Evolutionary conservation across 2,797 vertebrate species (phyloP).

Genomic region (Triplophysa bombifrons): DNA sequence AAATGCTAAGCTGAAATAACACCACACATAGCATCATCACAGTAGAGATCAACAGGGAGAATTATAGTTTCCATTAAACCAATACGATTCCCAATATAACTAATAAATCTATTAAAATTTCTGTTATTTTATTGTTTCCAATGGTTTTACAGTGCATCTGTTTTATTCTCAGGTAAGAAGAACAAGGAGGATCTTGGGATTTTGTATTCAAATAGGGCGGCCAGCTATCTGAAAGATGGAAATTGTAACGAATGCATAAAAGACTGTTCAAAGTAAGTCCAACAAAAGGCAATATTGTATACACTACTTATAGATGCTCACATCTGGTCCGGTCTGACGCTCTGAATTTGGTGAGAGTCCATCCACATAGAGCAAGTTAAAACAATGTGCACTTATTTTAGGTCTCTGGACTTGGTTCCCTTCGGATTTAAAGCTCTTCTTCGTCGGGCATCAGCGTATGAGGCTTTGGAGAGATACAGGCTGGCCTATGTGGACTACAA

Average conservation of each 20-base stretch:
- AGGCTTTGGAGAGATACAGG: conserved; percentile 86
- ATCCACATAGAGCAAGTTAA: too few species aligned
- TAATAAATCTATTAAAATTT: too few species aligned
- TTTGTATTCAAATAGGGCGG: conserved; percentile 90
- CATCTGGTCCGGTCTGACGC: too few species aligned
- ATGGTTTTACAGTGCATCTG: too few species aligned
- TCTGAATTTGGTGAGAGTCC: too few species aligned
- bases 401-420: conserved; percentile 81
- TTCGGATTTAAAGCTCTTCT: conserved; percentile 89
- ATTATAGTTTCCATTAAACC: too few species aligned
- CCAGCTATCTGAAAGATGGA: conserved; percentile 88
- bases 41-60: too few species aligned
- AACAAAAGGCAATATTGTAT: not conserved
- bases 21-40: too few species aligned
- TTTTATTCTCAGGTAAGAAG: conserved; percentile 69
- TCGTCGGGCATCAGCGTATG: conserved; percentile 85
- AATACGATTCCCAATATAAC: too few species aligned
- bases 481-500: conserved; percentile 91
- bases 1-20: too few species aligned
- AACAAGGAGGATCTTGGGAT: conserved; percentile 82
- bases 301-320: not conserved
- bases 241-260: conserved; percentile 87
- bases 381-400: conserved; percentile 42
- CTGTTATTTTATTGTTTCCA: too few species aligned
- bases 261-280: conserved; percentile 84